A percentile compares a stretch with the other conserved stretches of the same genome.
Evolutionary conservation across 2,888 invertebrate species (phyloP).

Genomic region (Meta bourneti): DNA sequence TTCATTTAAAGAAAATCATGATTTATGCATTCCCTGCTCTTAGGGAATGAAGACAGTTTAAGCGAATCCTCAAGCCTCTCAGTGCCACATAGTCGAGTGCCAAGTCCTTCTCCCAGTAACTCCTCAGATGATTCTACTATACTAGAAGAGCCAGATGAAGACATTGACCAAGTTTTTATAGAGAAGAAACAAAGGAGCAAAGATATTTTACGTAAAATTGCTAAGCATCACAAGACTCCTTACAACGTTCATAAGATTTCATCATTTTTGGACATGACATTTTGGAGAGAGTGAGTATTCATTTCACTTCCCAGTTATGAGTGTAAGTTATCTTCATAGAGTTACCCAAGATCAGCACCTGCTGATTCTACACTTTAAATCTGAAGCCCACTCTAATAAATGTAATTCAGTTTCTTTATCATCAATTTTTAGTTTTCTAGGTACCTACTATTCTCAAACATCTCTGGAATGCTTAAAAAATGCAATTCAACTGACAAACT

Average conservation of each 20-base stretch:
- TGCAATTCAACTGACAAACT: no score
- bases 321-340: no score
- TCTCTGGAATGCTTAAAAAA: no score
- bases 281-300: conserved; percentile 85
- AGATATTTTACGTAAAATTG: conserved; percentile 22
- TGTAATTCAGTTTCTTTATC: no score
- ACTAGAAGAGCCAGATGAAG: conserved; percentile 76
- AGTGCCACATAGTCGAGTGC: conserved; percentile 75
- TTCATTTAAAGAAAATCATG: no score
- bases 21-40: not conserved
- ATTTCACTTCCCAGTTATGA: not conserved
- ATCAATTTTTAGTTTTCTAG: no score
- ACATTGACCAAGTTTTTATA: conserved; percentile 61
- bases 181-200: conserved; percentile 22
- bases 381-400: no score
- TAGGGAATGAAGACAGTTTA: conserved; percentile 78
- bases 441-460: no score
- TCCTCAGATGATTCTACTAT: conserved; percentile 79
- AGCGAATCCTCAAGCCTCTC: conserved; percentile 77
- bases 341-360: no score
- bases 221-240: conserved; percentile 62
- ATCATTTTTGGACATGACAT: conserved; percentile 85
- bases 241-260: conserved; percentile 78
- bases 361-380: no score
- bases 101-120: conserved; percentile 79